Base-by-base conservation (phyloP, 2,113 vertebrate genomes). In the Drymodes brunneopygia region DNA sequence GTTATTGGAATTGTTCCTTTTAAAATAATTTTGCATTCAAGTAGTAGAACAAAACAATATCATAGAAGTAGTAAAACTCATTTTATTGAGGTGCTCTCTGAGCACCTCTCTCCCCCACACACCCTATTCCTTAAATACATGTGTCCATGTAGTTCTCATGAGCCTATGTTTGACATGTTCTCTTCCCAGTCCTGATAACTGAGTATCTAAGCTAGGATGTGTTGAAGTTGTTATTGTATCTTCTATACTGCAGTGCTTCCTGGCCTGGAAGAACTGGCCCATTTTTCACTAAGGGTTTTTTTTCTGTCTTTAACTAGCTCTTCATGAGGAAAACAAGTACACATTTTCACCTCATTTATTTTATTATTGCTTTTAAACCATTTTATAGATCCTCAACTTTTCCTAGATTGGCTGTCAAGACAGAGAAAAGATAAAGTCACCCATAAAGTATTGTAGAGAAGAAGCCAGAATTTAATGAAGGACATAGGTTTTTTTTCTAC, bases 71-170 rank as follows among this genome's bases (percentile, higher is more conserved):
- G 22, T 90, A 51, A 56, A 60, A n/a, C 17, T 69, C 4, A 42
- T 42, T 64, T 69, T 47, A 23, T 35, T 72, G 40, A 79, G 18
- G 14, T 75, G 21, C 44, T 86, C 45, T 81, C 27, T 81, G 42
- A 48, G 31, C 25, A 53, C 12, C 9, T 21, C 0, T 1, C 18
- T 79, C 12, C 8, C 9, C 4, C 8, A 7, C 12, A 7, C 18
- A 18, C 23, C 5, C 6, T 22, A 1, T 89, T 81, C 11, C 38
- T 61, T 53, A 18, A 25, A 22, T 65, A 18, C 0, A 0, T 29
- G 7, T 72, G 28, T 69, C 60, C 33, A 3, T 13, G 13, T 45
- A 45, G 20, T 40, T 86, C 56, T 88, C 12, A 15, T 44, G 28
- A 92, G 31, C 25, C 45, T 61, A 0, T 64, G 48, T 11, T 57